Evolutionary conservation across 2,797 vertebrate genomes (phyloP), one percentile per base, ranked within the genome.

Genomic region (Otolemur crassicaudatus): DNA sequence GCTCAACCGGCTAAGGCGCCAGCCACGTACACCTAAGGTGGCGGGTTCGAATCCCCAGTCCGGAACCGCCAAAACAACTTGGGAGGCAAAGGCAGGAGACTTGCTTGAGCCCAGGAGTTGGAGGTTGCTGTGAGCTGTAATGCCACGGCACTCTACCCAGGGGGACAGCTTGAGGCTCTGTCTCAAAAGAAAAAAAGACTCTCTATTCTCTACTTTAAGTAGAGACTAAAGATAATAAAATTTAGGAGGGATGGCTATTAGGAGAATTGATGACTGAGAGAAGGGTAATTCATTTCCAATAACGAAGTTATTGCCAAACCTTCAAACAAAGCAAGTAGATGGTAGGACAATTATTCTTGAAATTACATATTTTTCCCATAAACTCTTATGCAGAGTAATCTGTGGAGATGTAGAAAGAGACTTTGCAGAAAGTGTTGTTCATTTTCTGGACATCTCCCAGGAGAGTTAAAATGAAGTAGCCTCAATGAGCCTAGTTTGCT

Each of bases 171-270:
- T n/a, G n/a, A n/a, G n/a, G n/a, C n/a, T n/a, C n/a, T n/a, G n/a
- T n/a, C n/a, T n/a, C n/a, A n/a, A n/a, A n/a, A n/a, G n/a, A n/a
- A n/a, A n/a, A n/a, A n/a, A n/a, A n/a, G n/a, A n/a, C n/a, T n/a
- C n/a, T n/a, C n/a, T n/a, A n/a, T n/a, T n/a, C n/a, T 53, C 25
- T 53, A 10, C 0, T 0, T 16, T 16, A 87, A 1, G 19, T 27
- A 31, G 14, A 19, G 3, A 46, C n/a, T 82, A 53, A 77, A 87
- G 34, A 76, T 11, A 90, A 90, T 49, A 11, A 65, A 29, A 58
- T 5, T 69, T 73, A 58, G 12, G 7, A 90, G 2, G 25, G 3
- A 20, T n/a, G 14, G 20, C 87, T n/a, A 22, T 31, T 25, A 69
- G 11, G 53, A 82, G 1, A 67, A 6, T 16, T 82, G 10, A 29